Evolutionary conservation across 2,888 invertebrate species (phyloP).

Genomic region (Microplitis manilae): DNA sequence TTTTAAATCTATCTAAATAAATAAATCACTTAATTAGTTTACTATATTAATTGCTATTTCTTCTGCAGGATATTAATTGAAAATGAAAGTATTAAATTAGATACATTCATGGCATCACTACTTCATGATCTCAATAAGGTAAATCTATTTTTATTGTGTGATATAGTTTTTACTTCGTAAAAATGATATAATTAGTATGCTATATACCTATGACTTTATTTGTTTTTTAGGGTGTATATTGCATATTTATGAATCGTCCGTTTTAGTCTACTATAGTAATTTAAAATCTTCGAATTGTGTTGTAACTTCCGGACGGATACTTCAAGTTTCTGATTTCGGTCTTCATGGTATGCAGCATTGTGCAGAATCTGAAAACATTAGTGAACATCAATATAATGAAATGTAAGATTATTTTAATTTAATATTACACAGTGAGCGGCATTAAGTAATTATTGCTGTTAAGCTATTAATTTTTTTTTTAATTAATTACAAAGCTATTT

Average conservation of each 20-base stretch:
- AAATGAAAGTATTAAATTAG: conserved; percentile 97
- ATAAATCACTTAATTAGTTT: no score
- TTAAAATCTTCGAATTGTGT: conserved; percentile 99
- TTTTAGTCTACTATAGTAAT: conserved; percentile 92
- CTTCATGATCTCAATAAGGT: conserved; percentile 99
- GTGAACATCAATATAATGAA: conserved; percentile 93
- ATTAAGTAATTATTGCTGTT: no score
- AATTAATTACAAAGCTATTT: conserved; percentile 79
- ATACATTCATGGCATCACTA: conserved; percentile 97
- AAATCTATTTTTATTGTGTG: conserved; percentile 56
- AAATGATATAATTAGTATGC: no score
- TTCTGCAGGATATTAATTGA: conserved; percentile 90
- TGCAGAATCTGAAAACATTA: conserved; percentile 89
- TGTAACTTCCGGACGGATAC: conserved; percentile 97
- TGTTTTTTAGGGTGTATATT: conserved; percentile 84
- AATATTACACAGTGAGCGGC: no score
- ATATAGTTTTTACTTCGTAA: no score
- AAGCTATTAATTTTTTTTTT: conserved; percentile 2
- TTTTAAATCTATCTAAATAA: background rate
- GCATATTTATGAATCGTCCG: conserved; percentile 91
- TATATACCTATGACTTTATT: background rate
- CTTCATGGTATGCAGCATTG: conserved; percentile 91
- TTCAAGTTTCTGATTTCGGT: conserved; percentile 97
- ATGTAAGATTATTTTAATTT: conserved; percentile 73
- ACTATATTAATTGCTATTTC: background rate